A percentile compares a stretch with the other conserved stretches of the same genome.
Conservation (phyloP, 2,113 vertebrate genomes). For the Vidua macroura region DNA sequence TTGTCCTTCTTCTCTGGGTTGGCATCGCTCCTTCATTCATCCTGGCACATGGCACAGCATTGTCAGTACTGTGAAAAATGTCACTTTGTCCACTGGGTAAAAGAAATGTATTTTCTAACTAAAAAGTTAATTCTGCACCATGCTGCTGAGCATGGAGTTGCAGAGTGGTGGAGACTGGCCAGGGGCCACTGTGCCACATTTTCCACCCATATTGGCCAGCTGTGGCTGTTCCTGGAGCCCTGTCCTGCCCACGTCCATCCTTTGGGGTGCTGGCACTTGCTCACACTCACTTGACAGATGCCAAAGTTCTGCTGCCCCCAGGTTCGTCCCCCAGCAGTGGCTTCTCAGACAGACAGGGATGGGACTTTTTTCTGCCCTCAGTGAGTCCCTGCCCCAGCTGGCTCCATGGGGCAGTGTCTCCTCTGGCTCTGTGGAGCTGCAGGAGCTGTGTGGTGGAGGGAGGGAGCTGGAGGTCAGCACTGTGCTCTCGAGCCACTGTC, state of each 20-base stretch:
- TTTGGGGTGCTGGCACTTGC: neutral
- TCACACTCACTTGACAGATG: neutral
- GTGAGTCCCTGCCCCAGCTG: neutral
- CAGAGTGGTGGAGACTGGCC: neutral
- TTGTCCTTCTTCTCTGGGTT: neutral
- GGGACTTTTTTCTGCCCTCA: neutral
- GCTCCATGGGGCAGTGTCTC: neutral
- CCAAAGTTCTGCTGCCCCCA: neutral
- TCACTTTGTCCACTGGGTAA: neutral
- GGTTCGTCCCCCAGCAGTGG: accelerated
- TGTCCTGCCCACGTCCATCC: neutral
- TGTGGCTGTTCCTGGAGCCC: neutral
- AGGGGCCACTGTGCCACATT: accelerated
- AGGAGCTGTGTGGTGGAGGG: neutral
- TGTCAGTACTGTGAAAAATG: neutral
- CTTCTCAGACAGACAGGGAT: neutral
- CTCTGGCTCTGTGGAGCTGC: neutral
- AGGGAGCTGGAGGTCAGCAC: neutral
- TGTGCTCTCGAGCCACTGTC: neutral
- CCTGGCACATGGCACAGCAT: accelerated
- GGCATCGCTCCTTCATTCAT: accelerated
- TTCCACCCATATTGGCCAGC: accelerated
- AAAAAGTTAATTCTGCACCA: accelerated
- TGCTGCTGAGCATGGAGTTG: accelerated
- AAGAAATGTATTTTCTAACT: neutral